These are phyloP conservation scores for Plodia interpunctella DNA, from an alignment of 1,140 invertebrate species.

Conservation along the genomic window DNA sequence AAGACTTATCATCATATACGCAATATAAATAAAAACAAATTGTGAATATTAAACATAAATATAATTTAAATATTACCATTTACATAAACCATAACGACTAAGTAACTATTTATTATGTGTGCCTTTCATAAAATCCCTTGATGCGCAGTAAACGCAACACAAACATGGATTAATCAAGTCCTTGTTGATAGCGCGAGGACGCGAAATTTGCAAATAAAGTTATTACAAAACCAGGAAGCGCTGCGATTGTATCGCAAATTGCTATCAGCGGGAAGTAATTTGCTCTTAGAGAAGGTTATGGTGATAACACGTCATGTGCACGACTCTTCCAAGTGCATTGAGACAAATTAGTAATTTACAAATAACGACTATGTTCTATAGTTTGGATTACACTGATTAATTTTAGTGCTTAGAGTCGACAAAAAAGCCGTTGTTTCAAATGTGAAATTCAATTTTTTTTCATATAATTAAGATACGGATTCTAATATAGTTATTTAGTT, in stretches of 20 bases:
- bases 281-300: slow-evolving; percentile 63
- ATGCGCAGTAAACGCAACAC: slow-evolving; percentile 18
- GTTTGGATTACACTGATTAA: no score
- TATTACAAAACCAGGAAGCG: slow-evolving; percentile 19
- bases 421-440: no score
- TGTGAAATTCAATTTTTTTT: no score
- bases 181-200: slow-evolving; percentile 10
- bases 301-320: slow-evolving; percentile 48
- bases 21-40: no score
- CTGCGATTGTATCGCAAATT: slow-evolving; percentile 34
- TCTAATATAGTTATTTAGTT: no score
- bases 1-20: no score
- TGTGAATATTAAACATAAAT: no score
- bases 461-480: no score
- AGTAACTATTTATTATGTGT: no score
- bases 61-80: background rate
- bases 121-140: background rate
- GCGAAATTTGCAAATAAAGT: slow-evolving; percentile 11
- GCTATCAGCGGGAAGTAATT: slow-evolving; percentile 68
- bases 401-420: no score
- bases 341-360: slow-evolving; percentile 12
- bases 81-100: background rate
- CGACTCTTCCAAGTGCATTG: slow-evolving; percentile 31
- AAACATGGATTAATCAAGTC: slow-evolving; percentile 14
- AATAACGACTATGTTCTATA: background rate